Conservation (phyloP, 2,797 vertebrate genomes). For the Nannoperca obscura region DNA sequence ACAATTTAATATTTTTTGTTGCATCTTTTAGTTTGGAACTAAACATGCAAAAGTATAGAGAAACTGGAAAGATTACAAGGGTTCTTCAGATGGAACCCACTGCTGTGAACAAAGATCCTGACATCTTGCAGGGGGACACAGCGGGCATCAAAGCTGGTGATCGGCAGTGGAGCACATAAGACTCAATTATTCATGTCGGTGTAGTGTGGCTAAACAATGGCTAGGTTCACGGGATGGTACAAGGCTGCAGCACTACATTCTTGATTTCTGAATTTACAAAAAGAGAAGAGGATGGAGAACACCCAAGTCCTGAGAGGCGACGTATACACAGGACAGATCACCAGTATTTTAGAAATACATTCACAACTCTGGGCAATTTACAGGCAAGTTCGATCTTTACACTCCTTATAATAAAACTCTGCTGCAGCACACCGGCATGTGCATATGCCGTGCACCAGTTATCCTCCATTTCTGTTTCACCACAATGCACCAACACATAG, state of each 20-base stretch:
- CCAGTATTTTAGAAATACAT: neutral
- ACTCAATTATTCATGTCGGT: slow-evolving; percentile 65
- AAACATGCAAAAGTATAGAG: neutral
- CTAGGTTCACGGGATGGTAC: neutral
- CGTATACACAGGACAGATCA: too few species aligned
- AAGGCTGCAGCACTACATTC: too few species aligned
- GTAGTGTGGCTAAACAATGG: slow-evolving; percentile 34
- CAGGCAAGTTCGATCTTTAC: neutral
- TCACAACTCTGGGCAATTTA: neutral
- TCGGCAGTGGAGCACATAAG: slow-evolving; percentile 27
- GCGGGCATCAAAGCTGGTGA: slow-evolving; percentile 40
- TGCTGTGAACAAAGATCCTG: slow-evolving; percentile 40
- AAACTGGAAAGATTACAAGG: neutral
- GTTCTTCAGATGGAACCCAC: slow-evolving; percentile 22
- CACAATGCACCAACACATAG: neutral
- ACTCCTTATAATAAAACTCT: neutral
- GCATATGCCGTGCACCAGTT: neutral
- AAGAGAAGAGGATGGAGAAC: too few species aligned
- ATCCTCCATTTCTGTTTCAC: neutral
- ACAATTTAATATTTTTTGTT: neutral
- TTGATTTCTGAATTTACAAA: too few species aligned
- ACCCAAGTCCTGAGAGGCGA: too few species aligned
- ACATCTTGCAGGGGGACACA: slow-evolving; percentile 26
- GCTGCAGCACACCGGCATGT: neutral
- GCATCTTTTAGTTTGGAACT: neutral